phyloP scores from a whole-genome alignment of 2,888 invertebrate genomes.

The Iphiclides podalirius region DNA sequence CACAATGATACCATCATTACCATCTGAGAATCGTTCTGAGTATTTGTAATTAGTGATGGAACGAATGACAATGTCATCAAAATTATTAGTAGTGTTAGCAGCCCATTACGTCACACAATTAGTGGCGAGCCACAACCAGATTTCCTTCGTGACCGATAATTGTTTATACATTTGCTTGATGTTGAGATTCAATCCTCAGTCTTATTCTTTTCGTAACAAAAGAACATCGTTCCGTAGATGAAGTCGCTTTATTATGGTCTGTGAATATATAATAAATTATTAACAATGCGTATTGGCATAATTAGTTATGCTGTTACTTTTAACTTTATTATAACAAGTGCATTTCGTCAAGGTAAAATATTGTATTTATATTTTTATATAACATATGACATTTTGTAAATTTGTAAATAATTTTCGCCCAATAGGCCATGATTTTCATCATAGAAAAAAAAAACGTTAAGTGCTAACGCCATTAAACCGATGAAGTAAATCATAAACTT shows the following conservation, averaged over 20 bases:
- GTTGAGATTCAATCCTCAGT: slow-evolving; percentile 25
- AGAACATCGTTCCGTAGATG: slow-evolving; percentile 3
- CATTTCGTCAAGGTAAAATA: not conserved
- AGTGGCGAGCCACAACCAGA: slow-evolving; percentile 45
- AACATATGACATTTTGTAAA: too few relatives aligned
- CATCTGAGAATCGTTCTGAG: too few relatives aligned
- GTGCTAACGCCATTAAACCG: too few relatives aligned
- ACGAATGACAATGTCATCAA: slow-evolving; percentile 21
- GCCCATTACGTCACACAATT: slow-evolving; percentile 41
- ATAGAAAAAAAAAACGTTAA: too few relatives aligned
- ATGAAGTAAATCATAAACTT: too few relatives aligned
- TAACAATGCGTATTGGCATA: not conserved
- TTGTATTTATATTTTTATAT: not conserved
- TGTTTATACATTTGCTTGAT: slow-evolving; percentile 41
- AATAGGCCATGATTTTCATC: too few relatives aligned
- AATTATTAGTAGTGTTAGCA: slow-evolving; percentile 13
- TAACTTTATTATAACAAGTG: not conserved
- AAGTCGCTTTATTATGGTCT: not conserved
- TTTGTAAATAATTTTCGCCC: too few relatives aligned
- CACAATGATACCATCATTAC: too few relatives aligned
- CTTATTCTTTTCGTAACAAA: slow-evolving; percentile 9
- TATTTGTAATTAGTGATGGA: too few relatives aligned
- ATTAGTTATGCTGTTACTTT: slow-evolving; percentile 1
- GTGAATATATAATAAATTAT: not conserved
- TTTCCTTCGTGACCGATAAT: slow-evolving; percentile 45